Percentiles rank a stretch among this genome's conserved stretches.
Conservation (phyloP, 1,140 invertebrate genomes). For the Pteromalus puparum region DNA sequence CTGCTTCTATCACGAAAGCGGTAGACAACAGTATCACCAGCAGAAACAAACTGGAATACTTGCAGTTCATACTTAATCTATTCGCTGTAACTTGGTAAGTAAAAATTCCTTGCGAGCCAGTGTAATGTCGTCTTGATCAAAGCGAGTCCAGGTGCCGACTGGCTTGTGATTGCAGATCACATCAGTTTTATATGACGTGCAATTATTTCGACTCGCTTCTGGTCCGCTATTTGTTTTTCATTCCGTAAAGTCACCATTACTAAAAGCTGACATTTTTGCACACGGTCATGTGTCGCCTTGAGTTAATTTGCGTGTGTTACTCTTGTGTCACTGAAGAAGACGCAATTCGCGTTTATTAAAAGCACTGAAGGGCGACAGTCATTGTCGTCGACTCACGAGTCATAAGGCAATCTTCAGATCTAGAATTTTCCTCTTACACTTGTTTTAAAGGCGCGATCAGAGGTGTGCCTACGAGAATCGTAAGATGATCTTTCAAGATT, state of each 20-base stretch:
- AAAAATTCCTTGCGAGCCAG: background rate
- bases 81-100: background rate
- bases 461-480: too few relatives aligned
- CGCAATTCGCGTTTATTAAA: background rate
- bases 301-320: background rate
- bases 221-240: background rate
- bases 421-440: background rate
- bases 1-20: background rate
- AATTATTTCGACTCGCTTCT: background rate
- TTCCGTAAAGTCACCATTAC: background rate
- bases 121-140: background rate
- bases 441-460: too few relatives aligned
- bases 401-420: background rate
- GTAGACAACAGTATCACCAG: slow-evolving; percentile 9
- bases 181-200: slow-evolving; percentile 16
- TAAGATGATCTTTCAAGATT: too few relatives aligned
- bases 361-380: background rate
- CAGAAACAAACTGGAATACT: slow-evolving; percentile 18
- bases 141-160: background rate
- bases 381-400: background rate
- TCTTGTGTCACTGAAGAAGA: background rate
- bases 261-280: background rate
- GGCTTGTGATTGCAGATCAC: background rate
- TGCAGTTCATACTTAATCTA: slow-evolving; percentile 16
- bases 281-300: background rate